Evolutionary conservation across 1,140 invertebrate genomes (phyloP), one percentile per base, ranked within the genome.

Genomic region (Pseudobourletiella spinata): DNA sequence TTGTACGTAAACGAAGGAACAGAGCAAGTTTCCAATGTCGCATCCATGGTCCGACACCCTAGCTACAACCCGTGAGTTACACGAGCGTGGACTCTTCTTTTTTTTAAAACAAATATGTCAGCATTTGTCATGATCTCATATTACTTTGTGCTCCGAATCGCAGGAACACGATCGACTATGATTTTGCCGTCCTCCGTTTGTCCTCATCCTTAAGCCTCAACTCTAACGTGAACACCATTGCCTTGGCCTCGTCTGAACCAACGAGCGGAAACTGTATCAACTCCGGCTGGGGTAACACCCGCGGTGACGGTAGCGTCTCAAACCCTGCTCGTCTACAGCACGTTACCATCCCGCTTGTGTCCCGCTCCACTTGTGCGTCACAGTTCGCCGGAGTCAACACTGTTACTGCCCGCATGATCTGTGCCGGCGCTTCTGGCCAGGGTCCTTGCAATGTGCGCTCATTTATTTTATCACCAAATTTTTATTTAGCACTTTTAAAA

Each of bases 31-130:
- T 67, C 76, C 18, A 1, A 42, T 8, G 75, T 82, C 2, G 66
- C 66, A 0, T 68, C 75, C 2, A 70, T 66, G 24, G 72, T 74
- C 42, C 64, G 79, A 0, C 82, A 84, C 64, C 72, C 78, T 22
- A 57, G 72, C 1, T 84, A 79, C 66, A n/a, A 43, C n/a, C 77
- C 79, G 77, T 79, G 69, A 73, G 63, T 69, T 22, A 14, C 48
- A 50, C 24, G 8, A 32, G 24, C 42, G 20, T 22, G 22, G 18
- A 44, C 24, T 24, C 43, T 56, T 58, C 60, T 48, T 46, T 30
- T n/a, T n/a, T n/a, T n/a, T n/a, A n/a, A n/a, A n/a, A n/a, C n/a
- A n/a, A n/a, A n/a, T n/a, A n/a, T n/a, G n/a, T n/a, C n/a, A n/a
- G n/a, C n/a, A n/a, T n/a, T n/a, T n/a, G n/a, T n/a, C n/a, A n/a